Evolutionary conservation across 2,888 invertebrate genomes (phyloP).

Genomic region (Tenthredo scrophulariae): DNA sequence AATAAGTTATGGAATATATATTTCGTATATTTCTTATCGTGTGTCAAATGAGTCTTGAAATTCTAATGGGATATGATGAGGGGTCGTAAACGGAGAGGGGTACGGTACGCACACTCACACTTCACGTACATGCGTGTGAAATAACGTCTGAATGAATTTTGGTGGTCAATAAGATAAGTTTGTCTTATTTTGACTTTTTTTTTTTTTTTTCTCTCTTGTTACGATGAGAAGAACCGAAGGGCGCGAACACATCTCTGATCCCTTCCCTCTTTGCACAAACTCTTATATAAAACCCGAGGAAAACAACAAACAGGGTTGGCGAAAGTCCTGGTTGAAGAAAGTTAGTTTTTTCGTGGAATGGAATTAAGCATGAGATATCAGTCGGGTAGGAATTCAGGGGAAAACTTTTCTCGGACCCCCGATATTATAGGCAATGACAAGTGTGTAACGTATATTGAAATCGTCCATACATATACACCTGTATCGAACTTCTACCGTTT

Average conservation of each 20-base stretch:
- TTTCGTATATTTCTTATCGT: too few species aligned
- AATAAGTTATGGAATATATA: too few species aligned
- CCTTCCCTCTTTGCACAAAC: conserved; percentile 13
- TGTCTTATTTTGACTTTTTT: neutral
- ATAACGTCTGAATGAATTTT: neutral
- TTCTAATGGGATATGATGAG: too few species aligned
- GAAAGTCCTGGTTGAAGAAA: neutral
- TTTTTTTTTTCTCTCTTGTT: neutral
- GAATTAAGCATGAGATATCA: neutral
- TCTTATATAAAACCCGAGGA: conserved; percentile 1
- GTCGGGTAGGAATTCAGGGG: neutral
- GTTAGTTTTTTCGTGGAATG: conserved; percentile 1
- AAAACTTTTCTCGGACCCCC: neutral
- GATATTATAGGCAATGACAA: neutral
- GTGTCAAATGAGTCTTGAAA: too few species aligned
- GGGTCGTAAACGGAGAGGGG: neutral
- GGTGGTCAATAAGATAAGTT: conserved; percentile 26
- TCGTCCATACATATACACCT: neutral
- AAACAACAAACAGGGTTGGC: neutral
- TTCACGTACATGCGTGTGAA: neutral
- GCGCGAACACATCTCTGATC: conserved; percentile 31
- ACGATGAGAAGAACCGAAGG: neutral
- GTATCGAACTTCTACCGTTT: neutral
- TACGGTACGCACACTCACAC: neutral
- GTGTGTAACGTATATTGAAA: neutral